Evolutionary conservation across 2,888 invertebrate genomes (phyloP).

Genomic region (Ophraella communa): DNA sequence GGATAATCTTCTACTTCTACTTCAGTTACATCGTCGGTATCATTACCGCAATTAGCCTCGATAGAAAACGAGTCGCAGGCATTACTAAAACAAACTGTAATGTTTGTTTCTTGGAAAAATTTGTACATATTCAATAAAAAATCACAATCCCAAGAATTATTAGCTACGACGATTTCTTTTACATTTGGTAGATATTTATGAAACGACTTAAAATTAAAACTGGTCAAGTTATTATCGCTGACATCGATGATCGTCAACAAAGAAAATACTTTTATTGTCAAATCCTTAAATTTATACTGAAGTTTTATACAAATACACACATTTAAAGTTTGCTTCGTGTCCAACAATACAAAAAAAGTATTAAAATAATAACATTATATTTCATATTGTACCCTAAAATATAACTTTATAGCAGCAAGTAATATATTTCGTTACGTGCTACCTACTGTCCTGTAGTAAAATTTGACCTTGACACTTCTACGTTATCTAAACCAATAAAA

Average conservation of each 20-base stretch:
- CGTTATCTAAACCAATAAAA: conserved; percentile 54
- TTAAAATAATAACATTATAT: no score
- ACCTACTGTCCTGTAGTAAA: no score
- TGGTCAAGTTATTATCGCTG: conserved; percentile 50
- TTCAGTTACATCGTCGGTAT: conserved; percentile 6
- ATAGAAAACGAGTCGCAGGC: conserved; percentile 46
- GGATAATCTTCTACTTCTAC: conserved; percentile 16
- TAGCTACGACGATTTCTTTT: conserved; percentile 52
- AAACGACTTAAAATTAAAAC: conserved; percentile 51
- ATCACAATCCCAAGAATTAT: conserved; percentile 55
- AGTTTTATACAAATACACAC: conserved; percentile 55
- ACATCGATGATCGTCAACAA: conserved; percentile 51
- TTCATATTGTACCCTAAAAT: no score
- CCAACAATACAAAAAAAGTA: conserved; percentile 47
- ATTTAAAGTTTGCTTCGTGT: conserved; percentile 49
- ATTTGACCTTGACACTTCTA: conserved; percentile 54
- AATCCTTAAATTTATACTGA: conserved; percentile 48
- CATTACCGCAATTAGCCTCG: conserved; percentile 41
- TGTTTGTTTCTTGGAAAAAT: conserved; percentile 48
- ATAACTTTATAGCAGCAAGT: no score
- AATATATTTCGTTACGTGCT: no score
- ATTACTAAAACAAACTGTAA: conserved; percentile 49
- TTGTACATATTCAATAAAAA: conserved; percentile 53
- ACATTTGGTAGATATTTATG: conserved; percentile 51
- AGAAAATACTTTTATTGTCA: conserved; percentile 46